Conservation (phyloP, 2,888 invertebrate species). For the Drosophila robusta region DNA sequence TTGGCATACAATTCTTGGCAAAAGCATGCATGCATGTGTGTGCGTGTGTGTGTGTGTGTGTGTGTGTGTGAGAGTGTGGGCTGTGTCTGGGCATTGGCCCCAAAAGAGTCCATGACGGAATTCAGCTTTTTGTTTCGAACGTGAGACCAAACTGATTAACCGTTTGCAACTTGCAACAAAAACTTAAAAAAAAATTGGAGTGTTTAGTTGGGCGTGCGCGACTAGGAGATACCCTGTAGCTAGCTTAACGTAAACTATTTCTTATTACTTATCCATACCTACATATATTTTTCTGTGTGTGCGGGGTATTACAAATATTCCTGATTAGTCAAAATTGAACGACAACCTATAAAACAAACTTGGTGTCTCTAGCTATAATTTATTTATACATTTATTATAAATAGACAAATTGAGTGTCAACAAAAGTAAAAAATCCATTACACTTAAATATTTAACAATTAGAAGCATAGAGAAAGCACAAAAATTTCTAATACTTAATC, state of each 20-base stretch:
- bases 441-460: too few species aligned
- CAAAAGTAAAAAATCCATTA: too few species aligned
- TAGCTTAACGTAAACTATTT: background rate
- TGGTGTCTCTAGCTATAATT: too few species aligned
- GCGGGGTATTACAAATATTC: too few species aligned
- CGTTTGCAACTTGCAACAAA: constrained; percentile 60
- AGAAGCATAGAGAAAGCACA: too few species aligned
- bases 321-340: too few species aligned
- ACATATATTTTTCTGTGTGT: too few species aligned
- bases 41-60: constrained; percentile 1
- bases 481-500: too few species aligned
- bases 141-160: constrained; percentile 75
- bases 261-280: too few species aligned
- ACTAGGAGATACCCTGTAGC: background rate
- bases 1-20: constrained; percentile 61
- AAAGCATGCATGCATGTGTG: background rate
- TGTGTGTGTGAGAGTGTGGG: constrained; percentile 23
- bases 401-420: too few species aligned
- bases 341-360: too few species aligned
- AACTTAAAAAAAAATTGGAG: constrained; percentile 5
- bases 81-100: constrained; percentile 64
- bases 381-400: too few species aligned
- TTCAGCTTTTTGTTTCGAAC: constrained; percentile 70
- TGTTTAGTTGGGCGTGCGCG: background rate
- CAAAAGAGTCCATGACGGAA: constrained; percentile 63